A percentile compares a stretch with the other conserved stretches of the same genome.
These are phyloP conservation scores for Glareola pratincola DNA, from an alignment of 2,113 vertebrate genomes.

Conservation along the genomic window DNA sequence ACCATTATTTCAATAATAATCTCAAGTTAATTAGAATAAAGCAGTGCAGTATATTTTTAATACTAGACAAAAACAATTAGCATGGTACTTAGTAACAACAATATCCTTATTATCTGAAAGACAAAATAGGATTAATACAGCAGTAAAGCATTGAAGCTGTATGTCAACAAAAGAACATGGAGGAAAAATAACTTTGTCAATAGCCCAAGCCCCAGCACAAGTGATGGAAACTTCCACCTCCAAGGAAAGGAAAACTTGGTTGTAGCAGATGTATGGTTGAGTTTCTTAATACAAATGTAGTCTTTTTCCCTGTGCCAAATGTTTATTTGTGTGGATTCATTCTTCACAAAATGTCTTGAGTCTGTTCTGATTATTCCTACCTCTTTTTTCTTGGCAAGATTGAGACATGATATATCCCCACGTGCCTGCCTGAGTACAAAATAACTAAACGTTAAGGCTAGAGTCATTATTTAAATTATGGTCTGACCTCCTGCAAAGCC, in stretches of 20 bases:
- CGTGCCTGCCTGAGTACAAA: not conserved
- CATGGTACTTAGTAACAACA: constrained; percentile 47
- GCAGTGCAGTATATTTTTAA: constrained; percentile 45
- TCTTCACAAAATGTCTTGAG: constrained; percentile 6
- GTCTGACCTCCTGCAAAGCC: not conserved
- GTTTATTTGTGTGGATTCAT: constrained; percentile 17
- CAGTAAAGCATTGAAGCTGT: not conserved
- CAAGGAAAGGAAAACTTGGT: not conserved
- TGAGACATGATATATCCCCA: not conserved
- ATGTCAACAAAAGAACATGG: constrained; percentile 8
- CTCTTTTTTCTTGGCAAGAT: not conserved
- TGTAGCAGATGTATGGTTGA: not conserved
- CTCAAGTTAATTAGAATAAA: constrained; percentile 63
- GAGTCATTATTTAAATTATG: constrained; percentile 8
- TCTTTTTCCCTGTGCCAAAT: constrained; percentile 1
- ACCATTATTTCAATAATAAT: constrained; percentile 65
- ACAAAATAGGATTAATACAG: constrained; percentile 54
- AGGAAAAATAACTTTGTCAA: not conserved
- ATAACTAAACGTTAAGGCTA: not conserved
- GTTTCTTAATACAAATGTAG: not conserved
- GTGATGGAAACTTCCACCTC: not conserved
- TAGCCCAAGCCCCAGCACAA: not conserved
- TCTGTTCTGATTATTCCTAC: constrained; percentile 21
- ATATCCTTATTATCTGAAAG: constrained; percentile 56
- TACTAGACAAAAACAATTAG: constrained; percentile 63